Conservation (phyloP, 2,888 invertebrate genomes). For the Rugalucina vietnamica region DNA sequence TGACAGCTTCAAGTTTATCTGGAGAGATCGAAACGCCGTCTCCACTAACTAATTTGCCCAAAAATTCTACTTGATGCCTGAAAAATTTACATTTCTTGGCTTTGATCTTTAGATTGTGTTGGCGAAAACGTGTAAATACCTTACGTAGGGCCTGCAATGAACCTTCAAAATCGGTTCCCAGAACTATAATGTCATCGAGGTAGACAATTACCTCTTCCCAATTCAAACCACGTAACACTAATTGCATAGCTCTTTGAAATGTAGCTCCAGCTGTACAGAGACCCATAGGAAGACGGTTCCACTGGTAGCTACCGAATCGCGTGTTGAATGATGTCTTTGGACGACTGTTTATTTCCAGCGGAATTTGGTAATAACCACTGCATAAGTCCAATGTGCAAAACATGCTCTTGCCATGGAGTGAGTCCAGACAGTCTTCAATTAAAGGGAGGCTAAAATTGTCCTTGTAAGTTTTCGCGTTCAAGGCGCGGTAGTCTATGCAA, state of each 20-base stretch:
- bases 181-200: neutral
- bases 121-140: neutral
- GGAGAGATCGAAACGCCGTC: neutral
- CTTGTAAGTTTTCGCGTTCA: no score
- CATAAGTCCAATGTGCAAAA: no score
- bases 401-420: no score
- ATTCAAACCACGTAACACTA: neutral
- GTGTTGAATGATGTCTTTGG: neutral
- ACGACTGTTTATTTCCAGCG: no score
- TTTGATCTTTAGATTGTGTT: neutral
- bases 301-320: neutral
- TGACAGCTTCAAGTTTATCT: no score
- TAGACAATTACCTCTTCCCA: neutral
- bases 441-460: no score
- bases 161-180: neutral
- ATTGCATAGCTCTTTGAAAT: neutral
- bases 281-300: neutral
- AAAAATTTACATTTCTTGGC: neutral
- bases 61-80: neutral
- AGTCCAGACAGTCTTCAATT: no score
- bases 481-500: no score
- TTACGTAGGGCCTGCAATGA: neutral
- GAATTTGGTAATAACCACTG: no score
- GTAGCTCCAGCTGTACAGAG: neutral
- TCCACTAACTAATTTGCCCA: neutral